These are phyloP conservation scores for Congeria kusceri DNA, from an alignment of 2,888 invertebrate genomes.

Conservation along the genomic window DNA sequence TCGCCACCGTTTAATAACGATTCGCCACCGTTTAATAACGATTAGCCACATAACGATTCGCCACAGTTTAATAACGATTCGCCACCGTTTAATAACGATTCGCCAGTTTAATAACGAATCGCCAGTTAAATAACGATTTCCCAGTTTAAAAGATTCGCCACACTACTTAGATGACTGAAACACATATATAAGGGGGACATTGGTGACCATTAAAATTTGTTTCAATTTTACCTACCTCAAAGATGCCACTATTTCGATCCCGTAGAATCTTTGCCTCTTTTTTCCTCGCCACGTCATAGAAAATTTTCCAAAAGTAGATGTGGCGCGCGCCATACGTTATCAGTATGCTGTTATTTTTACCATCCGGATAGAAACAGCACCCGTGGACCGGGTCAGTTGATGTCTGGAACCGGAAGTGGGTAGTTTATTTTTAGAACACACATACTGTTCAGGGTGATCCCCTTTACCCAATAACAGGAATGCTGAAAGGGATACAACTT, in stretches of 20 bases:
- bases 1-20: no score
- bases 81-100: no score
- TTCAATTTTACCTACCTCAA: slow-evolving; percentile 80
- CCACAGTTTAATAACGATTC: no score
- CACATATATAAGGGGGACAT: neutral
- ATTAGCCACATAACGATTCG: no score
- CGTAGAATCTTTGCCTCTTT: slow-evolving; percentile 91
- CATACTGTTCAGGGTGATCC: no score
- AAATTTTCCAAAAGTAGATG: slow-evolving; percentile 94
- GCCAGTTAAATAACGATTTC: no score
- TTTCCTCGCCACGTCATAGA: slow-evolving; percentile 72
- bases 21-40: no score
- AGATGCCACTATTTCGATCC: slow-evolving; percentile 85
- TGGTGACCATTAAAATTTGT: neutral
- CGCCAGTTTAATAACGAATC: no score
- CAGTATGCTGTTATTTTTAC: slow-evolving; percentile 92
- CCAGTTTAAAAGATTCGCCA: no score
- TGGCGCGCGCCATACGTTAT: slow-evolving; percentile 97
- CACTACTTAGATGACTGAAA: neutral
- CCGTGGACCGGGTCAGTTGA: slow-evolving; percentile 95
- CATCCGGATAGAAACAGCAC: slow-evolving; percentile 94
- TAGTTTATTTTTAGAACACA: neutral
- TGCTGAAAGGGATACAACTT: no score
- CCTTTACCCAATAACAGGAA: no score
- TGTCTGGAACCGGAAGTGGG: slow-evolving; percentile 88